Conservation (phyloP, 2,888 invertebrate genomes). For the Pycnomerus fuliginosus region DNA sequence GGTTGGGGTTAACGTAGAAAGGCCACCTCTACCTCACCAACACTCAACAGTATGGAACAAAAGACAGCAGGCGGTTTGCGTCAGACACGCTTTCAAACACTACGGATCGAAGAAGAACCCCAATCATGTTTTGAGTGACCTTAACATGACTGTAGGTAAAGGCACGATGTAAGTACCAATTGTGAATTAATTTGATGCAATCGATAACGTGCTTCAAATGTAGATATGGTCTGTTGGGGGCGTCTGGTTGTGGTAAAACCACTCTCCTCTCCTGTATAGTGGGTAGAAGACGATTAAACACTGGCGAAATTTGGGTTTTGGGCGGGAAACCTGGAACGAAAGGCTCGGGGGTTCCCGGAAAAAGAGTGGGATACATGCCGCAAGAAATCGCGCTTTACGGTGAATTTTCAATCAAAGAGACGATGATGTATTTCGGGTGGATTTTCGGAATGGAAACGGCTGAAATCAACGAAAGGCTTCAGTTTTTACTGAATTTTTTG, state of each 20-base stretch:
- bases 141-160: conserved; percentile 91
- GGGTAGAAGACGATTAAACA: conserved; percentile 80
- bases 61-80: conserved; percentile 82
- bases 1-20: conserved; percentile 49
- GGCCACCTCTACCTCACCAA: conserved; percentile 50
- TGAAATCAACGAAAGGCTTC: conserved; percentile 77
- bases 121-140: conserved; percentile 82
- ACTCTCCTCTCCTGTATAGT: conserved; percentile 91
- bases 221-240: conserved; percentile 92
- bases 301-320: conserved; percentile 86
- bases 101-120: conserved; percentile 87
- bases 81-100: conserved; percentile 84
- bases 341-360: conserved; percentile 90
- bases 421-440: conserved; percentile 96
- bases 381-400: conserved; percentile 89
- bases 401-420: conserved; percentile 91
- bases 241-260: conserved; percentile 97
- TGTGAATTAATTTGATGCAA: background rate
- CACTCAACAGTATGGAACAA: conserved; percentile 63
- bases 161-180: conserved; percentile 84
- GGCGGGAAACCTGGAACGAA: conserved; percentile 87
- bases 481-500: conserved; percentile 85
- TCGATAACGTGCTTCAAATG: conserved; percentile 16
- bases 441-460: conserved; percentile 88
- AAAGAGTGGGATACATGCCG: conserved; percentile 96